Evolutionary conservation across 92 coral and sea anemone genomes (phyloP).

Genomic region (Porites divaricata): DNA sequence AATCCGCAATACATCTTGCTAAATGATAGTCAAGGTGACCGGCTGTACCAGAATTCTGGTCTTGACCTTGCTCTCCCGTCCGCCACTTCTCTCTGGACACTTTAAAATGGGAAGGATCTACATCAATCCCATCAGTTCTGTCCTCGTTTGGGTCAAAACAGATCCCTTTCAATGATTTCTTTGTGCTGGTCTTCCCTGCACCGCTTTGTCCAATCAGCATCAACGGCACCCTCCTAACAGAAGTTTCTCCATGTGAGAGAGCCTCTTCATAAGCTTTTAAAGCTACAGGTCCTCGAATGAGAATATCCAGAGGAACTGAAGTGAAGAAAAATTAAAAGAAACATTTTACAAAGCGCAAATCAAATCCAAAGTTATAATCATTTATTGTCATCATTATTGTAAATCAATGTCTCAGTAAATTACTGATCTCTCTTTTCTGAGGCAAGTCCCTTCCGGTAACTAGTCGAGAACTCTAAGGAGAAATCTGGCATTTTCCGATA

Average conservation of each 20-base stretch:
- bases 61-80: too few relatives aligned
- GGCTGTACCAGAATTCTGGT: too few relatives aligned
- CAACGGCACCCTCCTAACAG: not conserved
- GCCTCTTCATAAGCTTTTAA: conserved; percentile 47
- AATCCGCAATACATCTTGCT: not conserved
- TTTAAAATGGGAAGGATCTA: not conserved
- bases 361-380: too few relatives aligned
- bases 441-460: too few relatives aligned
- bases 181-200: conserved; percentile 68
- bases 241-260: conserved; percentile 53
- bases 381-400: not conserved
- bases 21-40: too few relatives aligned
- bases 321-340: not conserved
- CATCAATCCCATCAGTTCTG: not conserved
- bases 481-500: too few relatives aligned
- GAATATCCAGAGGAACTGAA: conserved; percentile 67
- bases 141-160: too few relatives aligned
- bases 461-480: too few relatives aligned
- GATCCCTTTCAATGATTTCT: conserved; percentile 30
- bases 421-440: too few relatives aligned
- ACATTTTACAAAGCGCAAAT: too few relatives aligned
- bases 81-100: not conserved
- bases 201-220: conserved; percentile 6
- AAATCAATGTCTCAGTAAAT: too few relatives aligned
- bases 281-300: not conserved